Evolutionary conservation across 2,113 vertebrate genomes (phyloP).

Genomic region (Percina caprodes): DNA sequence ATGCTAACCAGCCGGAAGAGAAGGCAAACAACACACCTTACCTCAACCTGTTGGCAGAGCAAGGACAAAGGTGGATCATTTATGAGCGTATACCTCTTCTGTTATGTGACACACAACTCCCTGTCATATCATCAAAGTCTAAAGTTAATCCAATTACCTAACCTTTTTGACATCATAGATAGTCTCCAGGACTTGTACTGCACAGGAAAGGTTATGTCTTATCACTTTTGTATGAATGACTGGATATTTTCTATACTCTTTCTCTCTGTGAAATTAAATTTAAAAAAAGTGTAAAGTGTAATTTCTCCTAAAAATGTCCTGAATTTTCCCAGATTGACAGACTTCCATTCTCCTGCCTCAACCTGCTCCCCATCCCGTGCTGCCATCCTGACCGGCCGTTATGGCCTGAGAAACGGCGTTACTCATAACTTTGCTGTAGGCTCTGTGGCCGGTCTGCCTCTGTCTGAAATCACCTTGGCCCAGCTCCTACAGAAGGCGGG

Average conservation of each 20-base stretch:
- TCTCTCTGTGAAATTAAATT: neutral
- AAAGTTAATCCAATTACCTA: neutral
- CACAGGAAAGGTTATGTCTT: neutral
- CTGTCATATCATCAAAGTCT: neutral
- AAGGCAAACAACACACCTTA: constrained; percentile 84
- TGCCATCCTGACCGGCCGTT: constrained; percentile 92
- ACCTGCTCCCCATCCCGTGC: constrained; percentile 96
- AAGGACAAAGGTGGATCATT: constrained; percentile 88
- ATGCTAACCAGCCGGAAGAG: constrained; percentile 84
- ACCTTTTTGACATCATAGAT: neutral
- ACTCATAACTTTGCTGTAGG: constrained; percentile 92
- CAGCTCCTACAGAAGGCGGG: constrained; percentile 87
- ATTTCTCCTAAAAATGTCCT: neutral
- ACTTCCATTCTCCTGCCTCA: constrained; percentile 95
- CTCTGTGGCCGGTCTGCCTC: constrained; percentile 90
- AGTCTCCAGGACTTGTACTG: neutral
- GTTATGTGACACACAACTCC: neutral
- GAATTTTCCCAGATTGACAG: constrained; percentile 85
- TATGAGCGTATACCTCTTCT: neutral
- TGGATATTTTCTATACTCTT: neutral
- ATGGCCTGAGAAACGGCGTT: constrained; percentile 92
- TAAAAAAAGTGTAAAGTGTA: neutral
- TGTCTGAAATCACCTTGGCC: constrained; percentile 92
- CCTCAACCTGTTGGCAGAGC: constrained; percentile 87
- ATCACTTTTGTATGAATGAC: neutral